Conservation (phyloP, 2,113 vertebrate species). For the Lophotis ruficrista region DNA sequence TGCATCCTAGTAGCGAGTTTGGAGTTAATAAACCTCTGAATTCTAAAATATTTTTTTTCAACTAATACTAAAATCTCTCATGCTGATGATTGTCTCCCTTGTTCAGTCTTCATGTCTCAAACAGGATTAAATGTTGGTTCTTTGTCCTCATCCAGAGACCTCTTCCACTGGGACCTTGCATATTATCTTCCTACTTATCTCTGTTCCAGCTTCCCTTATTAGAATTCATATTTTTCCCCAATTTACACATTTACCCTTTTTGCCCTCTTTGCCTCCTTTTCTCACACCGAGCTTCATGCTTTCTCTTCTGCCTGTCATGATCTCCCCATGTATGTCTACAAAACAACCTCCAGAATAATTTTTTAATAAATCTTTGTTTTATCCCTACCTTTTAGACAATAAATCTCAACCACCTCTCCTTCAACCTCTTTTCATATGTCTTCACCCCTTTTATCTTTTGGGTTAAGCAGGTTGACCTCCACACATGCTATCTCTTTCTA, state of each 20-base stretch:
- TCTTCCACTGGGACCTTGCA: not conserved
- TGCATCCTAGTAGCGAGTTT: not conserved
- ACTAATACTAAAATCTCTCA: not conserved
- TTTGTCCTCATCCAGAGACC: not conserved
- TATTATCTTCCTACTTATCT: not conserved
- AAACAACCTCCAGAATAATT: not conserved
- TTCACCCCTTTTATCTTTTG: not conserved
- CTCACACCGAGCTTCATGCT: accelerated
- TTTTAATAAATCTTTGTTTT: not conserved
- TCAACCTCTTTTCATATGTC: not conserved
- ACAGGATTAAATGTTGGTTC: not conserved
- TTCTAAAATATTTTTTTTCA: not conserved
- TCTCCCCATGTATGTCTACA: not conserved
- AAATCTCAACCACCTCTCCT: not conserved
- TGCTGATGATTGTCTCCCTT: not conserved
- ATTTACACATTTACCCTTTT: not conserved
- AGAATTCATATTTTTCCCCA: not conserved
- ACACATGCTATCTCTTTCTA: not conserved
- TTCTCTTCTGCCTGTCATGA: not conserved
- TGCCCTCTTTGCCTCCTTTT: not conserved
- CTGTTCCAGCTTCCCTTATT: not conserved
- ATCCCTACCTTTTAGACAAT: not conserved
- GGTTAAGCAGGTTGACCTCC: not conserved
- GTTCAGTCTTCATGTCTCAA: not conserved
- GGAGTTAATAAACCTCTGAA: not conserved